These are phyloP conservation scores for Callosobruchus maculatus DNA, from an alignment of 2,888 invertebrate species.

Conservation along the genomic window DNA sequence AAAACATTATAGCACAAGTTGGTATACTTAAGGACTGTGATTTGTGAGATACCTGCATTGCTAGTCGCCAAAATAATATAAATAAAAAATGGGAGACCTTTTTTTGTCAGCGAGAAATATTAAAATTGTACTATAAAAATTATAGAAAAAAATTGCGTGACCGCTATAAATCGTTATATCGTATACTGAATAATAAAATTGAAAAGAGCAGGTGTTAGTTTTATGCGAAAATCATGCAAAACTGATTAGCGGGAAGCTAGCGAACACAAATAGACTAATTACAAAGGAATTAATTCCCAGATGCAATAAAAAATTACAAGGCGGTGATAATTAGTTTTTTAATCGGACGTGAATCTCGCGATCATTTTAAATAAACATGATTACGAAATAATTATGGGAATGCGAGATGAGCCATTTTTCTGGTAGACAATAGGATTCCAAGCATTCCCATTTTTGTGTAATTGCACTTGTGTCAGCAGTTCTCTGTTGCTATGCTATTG, in stretches of 20 bases:
- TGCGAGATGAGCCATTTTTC: neutral
- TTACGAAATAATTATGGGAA: neutral
- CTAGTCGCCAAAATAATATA: no score
- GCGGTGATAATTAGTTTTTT: neutral
- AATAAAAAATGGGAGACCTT: no score
- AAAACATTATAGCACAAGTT: no score
- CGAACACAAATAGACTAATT: neutral
- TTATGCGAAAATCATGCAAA: neutral
- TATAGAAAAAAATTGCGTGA: no score
- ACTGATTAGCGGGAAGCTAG: neutral
- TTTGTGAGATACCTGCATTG: no score
- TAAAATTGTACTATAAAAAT: no score
- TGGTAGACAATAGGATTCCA: neutral
- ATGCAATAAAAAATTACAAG: neutral
- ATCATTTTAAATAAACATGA: neutral
- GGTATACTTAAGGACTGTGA: no score
- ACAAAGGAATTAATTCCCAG: neutral
- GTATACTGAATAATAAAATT: no score
- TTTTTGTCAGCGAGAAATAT: no score
- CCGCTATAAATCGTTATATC: no score
- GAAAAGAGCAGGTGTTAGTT: neutral
- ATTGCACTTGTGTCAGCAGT: neutral
- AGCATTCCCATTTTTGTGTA: neutral
- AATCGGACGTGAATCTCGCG: neutral
- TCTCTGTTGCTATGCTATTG: no score